Evolutionary conservation across 2,113 vertebrate genomes (phyloP), one percentile per base, ranked within the genome.

Genomic region (Mola mola): DNA sequence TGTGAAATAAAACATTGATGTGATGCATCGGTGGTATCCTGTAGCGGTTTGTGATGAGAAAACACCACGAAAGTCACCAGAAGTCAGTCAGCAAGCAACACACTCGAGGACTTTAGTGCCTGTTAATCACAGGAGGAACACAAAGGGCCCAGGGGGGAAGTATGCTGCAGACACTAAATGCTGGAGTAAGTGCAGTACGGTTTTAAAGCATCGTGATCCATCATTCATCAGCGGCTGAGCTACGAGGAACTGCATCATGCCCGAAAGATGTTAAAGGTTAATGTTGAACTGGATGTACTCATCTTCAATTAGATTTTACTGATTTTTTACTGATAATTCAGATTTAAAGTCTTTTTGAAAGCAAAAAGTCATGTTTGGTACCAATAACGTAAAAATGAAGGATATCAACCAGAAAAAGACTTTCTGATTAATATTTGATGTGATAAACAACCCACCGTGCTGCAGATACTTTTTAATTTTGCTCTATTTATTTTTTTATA

Each of bases 121-220:
- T 79, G 71, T 83, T 86, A 79, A 85, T 87, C 82, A 78, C 79
- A 79, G 53, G 64, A 79, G 41, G 72, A 81, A 77, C 72, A 81
- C 66, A 75, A 75, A 75, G 62, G 77, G 76, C 79, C 72, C 56
- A 16, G 29, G 81, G 77, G 72, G 83, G 53, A 62, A 62, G 64
- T 16, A 7, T 56, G 29, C 80, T 60, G 65, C 47, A 75, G 77
- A 84, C 57, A 55, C 63, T 83, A 74, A 82, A 85, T 78, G 79
- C 73, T 71, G 61, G 74, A 70, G 75, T 70, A 78, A 86, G 79
- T 80, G 80, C 80, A 86, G 51, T 56, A 65, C 34, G 41, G 64
- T 61, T 87, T 83, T 76, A 74, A 53, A 74, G 72, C 61, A 59
- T 71, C 67, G 21, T 7, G 65, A 81, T 83, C 78, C 68, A 76